Evolutionary conservation across 2,888 invertebrate genomes (phyloP).

Genomic region (Volucella inanis): DNA sequence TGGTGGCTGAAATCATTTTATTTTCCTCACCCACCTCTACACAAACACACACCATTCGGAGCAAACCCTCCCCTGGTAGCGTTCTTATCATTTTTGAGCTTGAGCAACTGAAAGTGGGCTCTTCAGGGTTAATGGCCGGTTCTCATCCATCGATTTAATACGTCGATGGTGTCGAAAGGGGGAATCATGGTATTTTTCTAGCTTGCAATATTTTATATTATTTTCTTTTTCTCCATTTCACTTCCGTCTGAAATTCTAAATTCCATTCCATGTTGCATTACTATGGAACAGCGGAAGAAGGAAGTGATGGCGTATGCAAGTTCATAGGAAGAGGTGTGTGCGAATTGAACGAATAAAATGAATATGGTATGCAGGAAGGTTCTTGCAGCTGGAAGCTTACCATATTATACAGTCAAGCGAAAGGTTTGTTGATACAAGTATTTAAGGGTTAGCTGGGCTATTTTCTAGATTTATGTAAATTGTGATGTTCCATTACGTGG

Average conservation of each 20-base stretch:
- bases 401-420: too few species aligned
- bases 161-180: conserved; percentile 22
- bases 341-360: neutral
- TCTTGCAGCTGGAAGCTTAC: too few species aligned
- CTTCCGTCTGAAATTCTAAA: conserved; percentile 35
- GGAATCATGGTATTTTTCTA: conserved; percentile 36
- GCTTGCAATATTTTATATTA: conserved; percentile 52
- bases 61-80: neutral
- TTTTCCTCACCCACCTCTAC: neutral
- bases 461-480: too few species aligned
- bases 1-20: conserved; percentile 27
- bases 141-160: conserved; percentile 8
- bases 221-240: conserved; percentile 41
- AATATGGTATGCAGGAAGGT: conserved; percentile 1
- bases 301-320: conserved; percentile 6
- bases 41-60: too few species aligned
- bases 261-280: conserved; percentile 29
- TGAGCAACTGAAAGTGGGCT: conserved; percentile 47
- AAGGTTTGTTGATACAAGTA: too few species aligned
- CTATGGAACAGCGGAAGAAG: conserved; percentile 32
- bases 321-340: neutral
- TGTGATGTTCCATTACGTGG: too few species aligned
- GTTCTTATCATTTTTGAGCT: conserved; percentile 13
- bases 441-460: too few species aligned
- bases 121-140: conserved; percentile 59